Evolutionary conservation across 2,113 vertebrate species (phyloP), one percentile per base, ranked within the genome.

Genomic region (Platichthys flesus): DNA sequence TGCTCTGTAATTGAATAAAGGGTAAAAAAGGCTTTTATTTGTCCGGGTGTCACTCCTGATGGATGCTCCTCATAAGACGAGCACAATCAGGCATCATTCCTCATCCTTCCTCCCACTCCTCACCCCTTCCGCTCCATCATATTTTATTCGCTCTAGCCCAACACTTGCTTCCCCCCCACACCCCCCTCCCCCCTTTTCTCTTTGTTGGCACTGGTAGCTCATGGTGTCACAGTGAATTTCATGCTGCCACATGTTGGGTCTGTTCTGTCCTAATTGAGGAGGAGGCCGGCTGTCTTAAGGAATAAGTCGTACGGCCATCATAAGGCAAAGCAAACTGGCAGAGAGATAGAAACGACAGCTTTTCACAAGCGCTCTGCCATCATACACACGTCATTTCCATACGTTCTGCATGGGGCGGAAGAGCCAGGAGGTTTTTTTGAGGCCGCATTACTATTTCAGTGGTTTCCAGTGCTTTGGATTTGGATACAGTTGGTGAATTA

Each of bases 31-130:
- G 74, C 26, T 60, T 89, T 86, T 91, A 90, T 93, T 94, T 93
- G 90, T 93, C 71, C 69, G 16, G 68, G 64, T 91, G 90, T 93
- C 91, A 90, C 42, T 75, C 26, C 80, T 94, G 93, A 95, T 94
- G 92, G 93, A 94, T 95, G 88, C 84, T 81, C 90, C 90, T 95
- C 93, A 95, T 94, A 95, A 94, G 90, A 91, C 86, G 73, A 79
- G 81, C 76, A 90, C 88, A 86, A 89, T 94, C 89, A 88, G 78
- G 80, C 80, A 92, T 93, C 92, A 92, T 94, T 90, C 88, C 85
- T 93, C 91, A 93, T 88, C 85, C 87, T 81, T 74, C 74, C 83
- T 79, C 90, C 86, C 79, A 89, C 92, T 91, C 85, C 79, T 85
- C 84, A 69, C 73, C 67, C 77, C 23, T 84, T 75, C 69, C 80